Percentiles rank a stretch among this genome's conserved stretches.
These are phyloP conservation scores for Trichogramma dendrolimi DNA, from an alignment of 2,888 invertebrate species.

Conservation along the genomic window DNA sequence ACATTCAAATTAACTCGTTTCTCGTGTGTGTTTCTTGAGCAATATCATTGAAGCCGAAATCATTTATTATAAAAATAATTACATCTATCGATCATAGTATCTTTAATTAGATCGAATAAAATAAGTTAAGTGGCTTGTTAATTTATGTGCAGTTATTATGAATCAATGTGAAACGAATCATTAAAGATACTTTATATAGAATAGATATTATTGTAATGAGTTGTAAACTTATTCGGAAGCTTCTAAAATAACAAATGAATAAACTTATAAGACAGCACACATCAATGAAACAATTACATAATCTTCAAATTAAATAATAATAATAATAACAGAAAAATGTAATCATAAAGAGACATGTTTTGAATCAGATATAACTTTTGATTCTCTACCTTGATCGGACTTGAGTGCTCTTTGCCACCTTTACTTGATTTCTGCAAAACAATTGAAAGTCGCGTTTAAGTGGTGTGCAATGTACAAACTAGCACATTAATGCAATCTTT, in stretches of 20 bases:
- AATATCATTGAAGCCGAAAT: too few species aligned
- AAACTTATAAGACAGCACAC: slow-evolving; percentile 12
- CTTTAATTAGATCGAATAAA: too few species aligned
- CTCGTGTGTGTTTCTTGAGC: too few species aligned
- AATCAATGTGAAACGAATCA: neutral
- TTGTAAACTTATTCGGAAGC: neutral
- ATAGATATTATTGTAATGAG: neutral
- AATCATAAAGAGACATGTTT: too few species aligned
- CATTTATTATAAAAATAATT: too few species aligned
- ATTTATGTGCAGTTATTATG: neutral
- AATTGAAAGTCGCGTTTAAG: slow-evolving; percentile 35
- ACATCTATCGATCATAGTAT: too few species aligned
- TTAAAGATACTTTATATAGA: neutral
- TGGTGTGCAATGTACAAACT: too few species aligned
- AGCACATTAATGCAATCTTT: too few species aligned
- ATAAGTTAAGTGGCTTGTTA: too few species aligned
- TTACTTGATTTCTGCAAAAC: slow-evolving; percentile 75
- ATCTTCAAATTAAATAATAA: neutral
- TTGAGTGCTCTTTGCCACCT: slow-evolving; percentile 66
- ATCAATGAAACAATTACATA: slow-evolving; percentile 14
- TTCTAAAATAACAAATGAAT: neutral
- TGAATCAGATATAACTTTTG: neutral
- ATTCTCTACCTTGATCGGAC: slow-evolving; percentile 66
- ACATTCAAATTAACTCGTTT: too few species aligned
- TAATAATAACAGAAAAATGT: neutral